Conservation (phyloP, 2,888 invertebrate genomes). For the Bombyx huttoni region DNA sequence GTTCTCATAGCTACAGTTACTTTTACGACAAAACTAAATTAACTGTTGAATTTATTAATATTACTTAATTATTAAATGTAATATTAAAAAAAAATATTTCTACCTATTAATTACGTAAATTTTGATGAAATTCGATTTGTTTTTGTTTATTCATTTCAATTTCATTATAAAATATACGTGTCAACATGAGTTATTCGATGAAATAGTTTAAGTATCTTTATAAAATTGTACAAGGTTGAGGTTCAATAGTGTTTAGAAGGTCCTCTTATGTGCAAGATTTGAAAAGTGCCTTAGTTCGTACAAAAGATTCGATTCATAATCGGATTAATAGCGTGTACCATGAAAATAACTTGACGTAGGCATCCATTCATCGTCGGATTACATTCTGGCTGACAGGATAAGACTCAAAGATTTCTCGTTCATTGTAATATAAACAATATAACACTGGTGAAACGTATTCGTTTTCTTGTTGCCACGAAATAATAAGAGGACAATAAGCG, state of each 20-base stretch:
- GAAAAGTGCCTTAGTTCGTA: neutral
- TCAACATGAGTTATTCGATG: neutral
- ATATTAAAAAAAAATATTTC: too few relatives aligned
- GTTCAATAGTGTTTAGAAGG: neutral
- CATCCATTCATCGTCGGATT: conserved; percentile 12
- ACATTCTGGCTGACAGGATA: conserved; percentile 13
- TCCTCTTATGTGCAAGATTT: neutral
- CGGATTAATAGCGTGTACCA: conserved; percentile 3
- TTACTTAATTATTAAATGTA: too few relatives aligned
- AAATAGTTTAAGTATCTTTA: neutral
- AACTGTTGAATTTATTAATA: too few relatives aligned
- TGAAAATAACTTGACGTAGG: conserved; percentile 10
- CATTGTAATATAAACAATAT: conserved; percentile 16
- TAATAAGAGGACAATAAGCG: conserved; percentile 17
- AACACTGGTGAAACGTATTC: conserved; percentile 7
- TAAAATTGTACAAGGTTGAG: neutral
- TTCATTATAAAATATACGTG: neutral
- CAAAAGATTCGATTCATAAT: neutral
- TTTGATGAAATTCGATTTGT: too few relatives aligned
- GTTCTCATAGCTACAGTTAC: neutral
- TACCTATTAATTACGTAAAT: too few relatives aligned
- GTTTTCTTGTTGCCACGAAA: conserved; percentile 16
- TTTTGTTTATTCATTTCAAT: too few relatives aligned
- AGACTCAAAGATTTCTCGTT: conserved; percentile 15
- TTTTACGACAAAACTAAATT: too few relatives aligned